Conservation (phyloP, 2,797 vertebrate species). For the Lutjanus argentimaculatus region DNA sequence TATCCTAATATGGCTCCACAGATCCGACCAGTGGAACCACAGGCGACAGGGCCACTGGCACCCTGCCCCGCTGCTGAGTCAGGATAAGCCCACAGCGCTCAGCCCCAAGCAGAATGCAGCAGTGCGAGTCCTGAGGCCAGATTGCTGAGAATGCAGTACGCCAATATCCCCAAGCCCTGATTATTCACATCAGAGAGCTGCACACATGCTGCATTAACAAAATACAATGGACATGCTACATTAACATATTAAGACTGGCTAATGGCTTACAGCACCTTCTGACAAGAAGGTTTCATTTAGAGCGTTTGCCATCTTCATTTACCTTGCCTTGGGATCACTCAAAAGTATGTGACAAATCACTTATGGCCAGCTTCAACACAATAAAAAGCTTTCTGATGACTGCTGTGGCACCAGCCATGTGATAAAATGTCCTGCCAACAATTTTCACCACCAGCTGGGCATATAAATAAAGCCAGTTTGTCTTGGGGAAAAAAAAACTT, state of each 20-base stretch:
- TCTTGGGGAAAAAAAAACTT: not conserved
- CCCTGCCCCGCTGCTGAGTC: constrained; percentile 82
- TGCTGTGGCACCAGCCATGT: constrained; percentile 49
- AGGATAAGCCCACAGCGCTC: constrained; percentile 74
- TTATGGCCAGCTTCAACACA: constrained; percentile 26
- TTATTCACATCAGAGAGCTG: constrained; percentile 69
- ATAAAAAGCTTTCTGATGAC: constrained; percentile 47
- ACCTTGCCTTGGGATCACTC: constrained; percentile 1
- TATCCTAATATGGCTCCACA: constrained; percentile 62
- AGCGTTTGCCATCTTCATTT: constrained; percentile 8
- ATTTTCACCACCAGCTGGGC: constrained; percentile 54
- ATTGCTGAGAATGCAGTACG: constrained; percentile 77
- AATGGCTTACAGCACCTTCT: constrained; percentile 7
- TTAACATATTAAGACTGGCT: constrained; percentile 47
- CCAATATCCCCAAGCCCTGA: constrained; percentile 64
- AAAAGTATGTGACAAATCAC: constrained; percentile 32
- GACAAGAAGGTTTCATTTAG: constrained; percentile 16
- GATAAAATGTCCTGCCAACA: constrained; percentile 58
- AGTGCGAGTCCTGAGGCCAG: constrained; percentile 65
- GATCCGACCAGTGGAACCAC: constrained; percentile 68
- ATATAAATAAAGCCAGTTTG: constrained; percentile 47
- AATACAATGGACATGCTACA: constrained; percentile 49
- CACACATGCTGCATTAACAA: constrained; percentile 63
- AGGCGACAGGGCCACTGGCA: constrained; percentile 76
- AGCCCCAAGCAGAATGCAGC: constrained; percentile 75